A percentile compares a stretch with the other conserved stretches of the same genome.
Conservation (phyloP, 2,113 vertebrate species). For the Pelodiscus sinensis region DNA sequence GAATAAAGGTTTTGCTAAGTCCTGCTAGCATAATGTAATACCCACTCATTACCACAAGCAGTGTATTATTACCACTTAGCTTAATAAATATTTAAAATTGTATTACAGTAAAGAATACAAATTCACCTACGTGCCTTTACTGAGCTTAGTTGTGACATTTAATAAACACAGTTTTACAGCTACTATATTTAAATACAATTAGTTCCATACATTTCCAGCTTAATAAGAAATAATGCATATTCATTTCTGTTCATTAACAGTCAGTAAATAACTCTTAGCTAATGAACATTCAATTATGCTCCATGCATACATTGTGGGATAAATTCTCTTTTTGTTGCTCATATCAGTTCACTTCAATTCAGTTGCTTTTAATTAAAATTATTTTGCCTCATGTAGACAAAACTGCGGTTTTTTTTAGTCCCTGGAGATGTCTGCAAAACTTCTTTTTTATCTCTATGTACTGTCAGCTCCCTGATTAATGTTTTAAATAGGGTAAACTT, state of each 20-base stretch:
- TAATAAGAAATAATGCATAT: constrained; percentile 73
- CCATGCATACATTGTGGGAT: constrained; percentile 58
- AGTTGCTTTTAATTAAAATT: constrained; percentile 73
- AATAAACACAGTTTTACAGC: constrained; percentile 59
- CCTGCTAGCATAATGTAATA: constrained; percentile 29
- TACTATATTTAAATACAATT: constrained; percentile 67
- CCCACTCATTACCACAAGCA: neutral
- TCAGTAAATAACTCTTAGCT: constrained; percentile 68
- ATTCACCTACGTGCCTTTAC: constrained; percentile 39
- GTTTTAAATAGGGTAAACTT: constrained; percentile 73
- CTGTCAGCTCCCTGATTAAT: constrained; percentile 72
- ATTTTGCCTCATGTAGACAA: constrained; percentile 68
- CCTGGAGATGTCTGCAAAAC: constrained; percentile 60
- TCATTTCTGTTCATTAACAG: constrained; percentile 75
- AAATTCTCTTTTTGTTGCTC: constrained; percentile 64
- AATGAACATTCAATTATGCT: constrained; percentile 72
- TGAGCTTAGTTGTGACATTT: constrained; percentile 31
- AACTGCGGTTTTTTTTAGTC: constrained; percentile 55
- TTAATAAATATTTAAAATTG: constrained; percentile 36
- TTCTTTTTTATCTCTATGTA: constrained; percentile 76
- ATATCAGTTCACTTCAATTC: constrained; percentile 68
- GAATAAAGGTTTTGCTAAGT: neutral
- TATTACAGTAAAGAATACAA: constrained; percentile 48
- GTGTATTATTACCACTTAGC: constrained; percentile 44
- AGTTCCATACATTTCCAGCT: constrained; percentile 63